These are phyloP conservation scores for Phenganax subtilis DNA, from an alignment of 92 coral and sea anemone species.

Conservation along the genomic window DNA sequence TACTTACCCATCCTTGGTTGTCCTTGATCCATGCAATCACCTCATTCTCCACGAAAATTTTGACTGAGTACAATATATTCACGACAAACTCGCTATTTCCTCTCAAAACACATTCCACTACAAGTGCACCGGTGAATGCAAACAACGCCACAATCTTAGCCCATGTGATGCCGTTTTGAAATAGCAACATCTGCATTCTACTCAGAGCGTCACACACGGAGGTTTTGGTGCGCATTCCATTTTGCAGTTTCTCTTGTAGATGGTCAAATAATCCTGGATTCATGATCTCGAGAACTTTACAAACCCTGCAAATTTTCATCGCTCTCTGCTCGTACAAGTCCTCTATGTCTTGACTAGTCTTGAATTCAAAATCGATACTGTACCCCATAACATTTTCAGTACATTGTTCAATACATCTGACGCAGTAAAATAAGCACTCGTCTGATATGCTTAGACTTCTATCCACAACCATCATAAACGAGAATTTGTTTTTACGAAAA, in stretches of 20 bases:
- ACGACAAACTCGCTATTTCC: constrained; percentile 82
- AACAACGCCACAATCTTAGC: constrained; percentile 76
- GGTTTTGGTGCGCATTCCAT: neutral
- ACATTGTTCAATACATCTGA: constrained; percentile 27
- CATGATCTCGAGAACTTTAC: constrained; percentile 13
- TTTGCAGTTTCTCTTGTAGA: constrained; percentile 18
- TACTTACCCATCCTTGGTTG: constrained; percentile 93
- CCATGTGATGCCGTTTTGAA: constrained; percentile 87
- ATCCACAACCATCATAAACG: constrained; percentile 1
- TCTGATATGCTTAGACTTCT: neutral
- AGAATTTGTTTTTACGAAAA: neutral
- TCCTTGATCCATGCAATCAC: constrained; percentile 82
- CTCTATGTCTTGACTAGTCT: neutral
- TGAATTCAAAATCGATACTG: constrained; percentile 1
- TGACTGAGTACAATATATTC: constrained; percentile 64
- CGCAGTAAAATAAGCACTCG: constrained; percentile 14
- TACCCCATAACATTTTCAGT: constrained; percentile 21
- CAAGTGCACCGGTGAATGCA: constrained; percentile 80
- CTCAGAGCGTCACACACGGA: constrained; percentile 65
- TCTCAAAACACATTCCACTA: constrained; percentile 72
- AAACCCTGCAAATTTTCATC: constrained; percentile 28
- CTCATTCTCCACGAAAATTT: constrained; percentile 69
- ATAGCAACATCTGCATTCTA: constrained; percentile 69
- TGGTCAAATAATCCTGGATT: constrained; percentile 27
- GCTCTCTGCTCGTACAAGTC: constrained; percentile 1